A percentile compares a stretch with the other conserved stretches of the same genome.
Evolutionary conservation across 2,113 vertebrate species (phyloP).

Genomic region (Esox niger): DNA sequence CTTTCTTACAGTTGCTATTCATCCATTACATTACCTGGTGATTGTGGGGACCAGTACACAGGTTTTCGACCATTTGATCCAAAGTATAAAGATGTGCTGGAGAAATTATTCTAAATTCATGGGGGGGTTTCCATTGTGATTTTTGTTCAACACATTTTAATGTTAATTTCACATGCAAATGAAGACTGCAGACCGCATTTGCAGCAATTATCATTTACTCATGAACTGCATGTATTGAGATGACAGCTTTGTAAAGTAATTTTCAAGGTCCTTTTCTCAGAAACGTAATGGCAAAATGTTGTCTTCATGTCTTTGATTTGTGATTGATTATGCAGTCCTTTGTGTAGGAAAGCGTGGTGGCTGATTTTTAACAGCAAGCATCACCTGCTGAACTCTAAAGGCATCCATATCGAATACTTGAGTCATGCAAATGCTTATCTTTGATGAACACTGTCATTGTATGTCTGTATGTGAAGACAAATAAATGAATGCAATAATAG

Average conservation of each 20-base stretch:
- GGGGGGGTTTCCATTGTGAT: neutral
- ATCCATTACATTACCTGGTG: conserved; percentile 45
- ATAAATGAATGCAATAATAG: conserved; percentile 66
- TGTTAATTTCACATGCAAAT: conserved; percentile 34
- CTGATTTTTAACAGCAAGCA: conserved; percentile 30
- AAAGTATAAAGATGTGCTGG: neutral
- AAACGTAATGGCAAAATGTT: conserved; percentile 26
- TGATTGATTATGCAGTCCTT: conserved; percentile 23
- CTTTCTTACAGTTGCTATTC: conserved; percentile 24
- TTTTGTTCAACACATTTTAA: conserved; percentile 13
- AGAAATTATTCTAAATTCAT: too few relatives aligned
- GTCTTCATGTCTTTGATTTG: conserved; percentile 32
- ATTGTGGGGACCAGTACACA: conserved; percentile 27
- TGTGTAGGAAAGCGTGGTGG: conserved; percentile 27
- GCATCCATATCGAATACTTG: conserved; percentile 46
- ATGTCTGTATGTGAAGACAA: conserved; percentile 42
- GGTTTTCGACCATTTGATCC: neutral
- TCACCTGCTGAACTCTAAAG: conserved; percentile 36
- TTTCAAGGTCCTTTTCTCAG: conserved; percentile 6
- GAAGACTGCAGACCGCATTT: conserved; percentile 46
- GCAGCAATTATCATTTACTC: conserved; percentile 26
- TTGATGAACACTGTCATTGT: conserved; percentile 44
- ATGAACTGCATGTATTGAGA: neutral
- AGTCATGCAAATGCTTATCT: conserved; percentile 62
- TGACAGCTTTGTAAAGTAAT: conserved; percentile 36